Base-by-base conservation (phyloP, 2,113 vertebrate genomes). In the Paradisaea rubra region DNA sequence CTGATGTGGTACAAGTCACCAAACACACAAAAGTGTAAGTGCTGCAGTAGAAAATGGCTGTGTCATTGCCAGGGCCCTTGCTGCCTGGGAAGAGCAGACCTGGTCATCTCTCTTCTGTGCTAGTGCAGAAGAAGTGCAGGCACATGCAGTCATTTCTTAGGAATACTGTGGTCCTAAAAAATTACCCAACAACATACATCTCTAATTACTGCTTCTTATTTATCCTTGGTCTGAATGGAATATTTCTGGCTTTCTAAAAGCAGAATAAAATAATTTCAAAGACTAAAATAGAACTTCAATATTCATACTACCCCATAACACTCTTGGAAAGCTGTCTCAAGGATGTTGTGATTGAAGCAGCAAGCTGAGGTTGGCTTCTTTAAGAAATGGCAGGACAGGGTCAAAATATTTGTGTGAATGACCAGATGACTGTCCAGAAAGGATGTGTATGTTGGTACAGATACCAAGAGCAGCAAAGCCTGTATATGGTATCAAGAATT, bases 131-230 rank as follows among this genome's bases (percentile, higher is more conserved):
- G 22, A 3, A 47, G 7, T 22, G 10, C 15, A 79, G 13, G 39
- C 3, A 24, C 4, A 9, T 11, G 8, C 8, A n/a, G 23, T 16
- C 4, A 30, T 56, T 78, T 73, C 20, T 50, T 33, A 71, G 16
- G 20, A 81, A 35, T 70, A 15, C 6, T n/a, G 10, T 27, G 11
- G 13, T 66, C 41, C 28, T 65, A n/a, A 83, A 88, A 37, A 21
- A 13, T 3, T 4, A 30, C 2, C 10, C 10, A n/a, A 60, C 3
- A 35, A 4, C 28, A 68, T 8, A 53, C 3, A 41, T 17, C 5
- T 20, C 25, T 66, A 14, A 7, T 27, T 87, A 6, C 7, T 63
- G 2, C 23, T 74, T 81, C 47, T 35, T n/a, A 11, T 63, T 84
- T 87, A 47, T 59, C 19, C 11, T 86, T 71, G 44, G 4, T 70